Conservation (phyloP, 2,113 vertebrate genomes). For the Grantiella picta region DNA sequence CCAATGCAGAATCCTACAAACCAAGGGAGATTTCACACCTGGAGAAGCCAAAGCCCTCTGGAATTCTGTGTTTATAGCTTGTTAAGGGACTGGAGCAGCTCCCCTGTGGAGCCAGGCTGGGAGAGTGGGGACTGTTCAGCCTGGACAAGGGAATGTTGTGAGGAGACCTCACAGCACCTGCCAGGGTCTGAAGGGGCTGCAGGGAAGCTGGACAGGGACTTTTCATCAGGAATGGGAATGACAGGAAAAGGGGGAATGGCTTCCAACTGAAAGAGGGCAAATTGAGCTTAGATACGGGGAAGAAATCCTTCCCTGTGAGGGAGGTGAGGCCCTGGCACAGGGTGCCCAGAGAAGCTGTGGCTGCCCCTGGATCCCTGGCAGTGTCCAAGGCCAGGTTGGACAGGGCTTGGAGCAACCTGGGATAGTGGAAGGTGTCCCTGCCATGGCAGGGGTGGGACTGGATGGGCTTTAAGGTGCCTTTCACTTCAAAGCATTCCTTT, state of each 20-base stretch:
- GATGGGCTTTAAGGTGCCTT: accelerated
- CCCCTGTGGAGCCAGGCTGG: neutral
- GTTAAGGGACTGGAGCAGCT: neutral
- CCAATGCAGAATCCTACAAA: accelerated
- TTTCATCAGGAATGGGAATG: neutral
- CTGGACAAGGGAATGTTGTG: neutral
- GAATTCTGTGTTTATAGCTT: accelerated
- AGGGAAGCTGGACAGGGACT: neutral
- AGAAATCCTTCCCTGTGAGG: accelerated
- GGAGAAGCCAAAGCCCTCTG: neutral
- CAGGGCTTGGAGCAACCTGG: accelerated
- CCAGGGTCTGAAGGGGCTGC: neutral
- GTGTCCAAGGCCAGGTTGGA: neutral
- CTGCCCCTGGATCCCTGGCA: neutral
- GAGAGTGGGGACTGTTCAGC: neutral
- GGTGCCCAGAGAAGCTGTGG: neutral
- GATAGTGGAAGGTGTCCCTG: neutral
- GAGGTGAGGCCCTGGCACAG: accelerated
- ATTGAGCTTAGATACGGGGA: neutral
- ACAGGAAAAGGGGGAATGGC: neutral
- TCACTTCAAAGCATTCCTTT: neutral
- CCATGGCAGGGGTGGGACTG: accelerated
- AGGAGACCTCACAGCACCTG: neutral
- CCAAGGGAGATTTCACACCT: neutral
- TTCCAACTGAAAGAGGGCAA: neutral